Base-by-base conservation (phyloP, 1,140 invertebrate genomes). In the Ditylenchus dipsaci region DNA sequence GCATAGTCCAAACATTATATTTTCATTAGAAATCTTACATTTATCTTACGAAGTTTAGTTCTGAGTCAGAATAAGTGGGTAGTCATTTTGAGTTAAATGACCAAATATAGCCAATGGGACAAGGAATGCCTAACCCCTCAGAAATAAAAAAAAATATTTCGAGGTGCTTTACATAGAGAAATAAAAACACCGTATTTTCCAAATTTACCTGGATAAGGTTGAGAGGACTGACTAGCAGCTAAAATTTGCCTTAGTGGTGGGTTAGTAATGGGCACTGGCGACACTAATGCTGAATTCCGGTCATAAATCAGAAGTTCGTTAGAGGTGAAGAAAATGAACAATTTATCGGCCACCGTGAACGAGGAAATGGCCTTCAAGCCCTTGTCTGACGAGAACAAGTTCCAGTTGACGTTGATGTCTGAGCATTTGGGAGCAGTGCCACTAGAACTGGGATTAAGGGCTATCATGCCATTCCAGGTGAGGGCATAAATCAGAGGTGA, bases 321-420 rank as follows among this genome's bases (percentile, higher is more conserved):
- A 1, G 79, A 74, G 23, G 79, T 83, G 13, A 75, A 78, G 57
- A 81, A 83, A 19, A 82, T 73, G 60, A 81, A 83, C 27, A 82
- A 60, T 67, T 81, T 83, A 65, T 81, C 79, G 15, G 81, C 81
- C n/a, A 83, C 81, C 3, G 81, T 63, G 67, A 81, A 82, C 30
- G 75, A 68, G 17, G 71, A 72, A 11, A 81, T 73, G 13, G 76
- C 72, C 65, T 81, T 81, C 17, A 83, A 63, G 1, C 81, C 79
- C 5, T 73, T 79, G 33, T 81, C 77, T 66, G 63, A 65, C 67
- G 33, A 71, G n/a, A 71, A 81, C 56, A 79, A 71, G 17, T 58
- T 57, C 80, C 80, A 82, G 27, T 81, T 76, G 33, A 81, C 76
- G 29, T 74, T 69, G 15, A 79, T 64, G 62, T 81, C 81, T 15